Conservation (phyloP, 2,113 vertebrate species). For the Ceratotherium simum region DNA sequence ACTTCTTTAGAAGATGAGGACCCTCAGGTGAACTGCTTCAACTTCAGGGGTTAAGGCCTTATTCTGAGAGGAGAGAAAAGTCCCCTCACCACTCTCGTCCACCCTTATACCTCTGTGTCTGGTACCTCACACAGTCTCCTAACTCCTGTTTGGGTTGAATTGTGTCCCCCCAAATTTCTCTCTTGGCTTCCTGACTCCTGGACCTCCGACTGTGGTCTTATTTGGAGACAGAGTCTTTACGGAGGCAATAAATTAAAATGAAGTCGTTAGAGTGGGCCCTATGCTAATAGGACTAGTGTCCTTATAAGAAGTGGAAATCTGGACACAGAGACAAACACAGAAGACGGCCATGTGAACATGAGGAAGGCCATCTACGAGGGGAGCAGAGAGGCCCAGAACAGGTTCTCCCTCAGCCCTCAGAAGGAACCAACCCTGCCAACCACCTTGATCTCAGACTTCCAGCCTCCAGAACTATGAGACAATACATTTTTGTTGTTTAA, state of each 20-base stretch:
- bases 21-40: not conserved
- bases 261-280: not conserved
- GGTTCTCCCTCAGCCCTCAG: not conserved
- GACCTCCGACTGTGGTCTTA: too few relatives aligned
- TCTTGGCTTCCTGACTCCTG: not conserved
- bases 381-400: not conserved
- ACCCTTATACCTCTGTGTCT: too few relatives aligned
- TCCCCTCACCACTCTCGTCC: fast-evolving
- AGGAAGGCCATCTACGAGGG: fast-evolving
- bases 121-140: fast-evolving
- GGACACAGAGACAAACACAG: not conserved
- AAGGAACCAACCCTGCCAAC: not conserved
- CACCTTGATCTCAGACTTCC: not conserved
- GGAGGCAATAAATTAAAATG: not conserved
- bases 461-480: not conserved
- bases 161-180: fast-evolving
- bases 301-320: fast-evolving
- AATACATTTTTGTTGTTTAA: fast-evolving
- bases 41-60: not conserved
- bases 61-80: not conserved
- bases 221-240: not conserved
- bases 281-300: fast-evolving
- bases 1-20: not conserved
- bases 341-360: fast-evolving
- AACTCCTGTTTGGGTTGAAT: too few relatives aligned